Base-by-base conservation (phyloP, 2,888 invertebrate genomes). In the Clanis bilineata region DNA sequence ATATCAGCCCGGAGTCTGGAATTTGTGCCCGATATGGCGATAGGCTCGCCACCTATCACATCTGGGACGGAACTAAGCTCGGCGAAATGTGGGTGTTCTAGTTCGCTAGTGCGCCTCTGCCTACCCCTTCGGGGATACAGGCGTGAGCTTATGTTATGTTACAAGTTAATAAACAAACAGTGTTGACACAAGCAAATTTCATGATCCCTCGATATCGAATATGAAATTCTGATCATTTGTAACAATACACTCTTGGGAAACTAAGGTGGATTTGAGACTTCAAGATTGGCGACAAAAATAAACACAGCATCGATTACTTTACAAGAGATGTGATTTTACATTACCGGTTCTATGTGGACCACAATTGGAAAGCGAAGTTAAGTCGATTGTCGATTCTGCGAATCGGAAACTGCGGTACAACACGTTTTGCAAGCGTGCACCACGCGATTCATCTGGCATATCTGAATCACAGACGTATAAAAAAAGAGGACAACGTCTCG, bases 401-500 rank as follows among this genome's bases (percentile, higher is more conserved):
- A 76, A 79, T 75, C 71, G 70, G 73, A 79, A 77, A 69, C 68
- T 7, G 32, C 57, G 68, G 68, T 68, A 73, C 64, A 61, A 73
- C 64, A 61, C 58, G 61, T 74, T 68, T 68, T 67, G 70, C 65
- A 72, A 72, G 65, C 59, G 62, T 70, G 63, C 64, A 62, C 61
- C 51, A 64, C 43, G 57, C 56, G 45, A 44, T 60, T 57, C 54
- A 61, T 61, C 51, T 51, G 18, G 2, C 10, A 6, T 25, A 28
- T 15, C 18, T 23, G 10, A 44, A 51, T 51, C 9, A 32, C 15
- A 47, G n/a, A n/a, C n/a, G n/a, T n/a, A n/a, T n/a, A n/a, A n/a
- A n/a, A n/a, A n/a, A n/a, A n/a, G n/a, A n/a, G n/a, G n/a, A n/a
- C n/a, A n/a, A n/a, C n/a, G n/a, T n/a, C n/a, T n/a, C n/a, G n/a